phyloP scores from a whole-genome alignment of 1,140 invertebrate genomes.

The Trichonephila clavata region DNA sequence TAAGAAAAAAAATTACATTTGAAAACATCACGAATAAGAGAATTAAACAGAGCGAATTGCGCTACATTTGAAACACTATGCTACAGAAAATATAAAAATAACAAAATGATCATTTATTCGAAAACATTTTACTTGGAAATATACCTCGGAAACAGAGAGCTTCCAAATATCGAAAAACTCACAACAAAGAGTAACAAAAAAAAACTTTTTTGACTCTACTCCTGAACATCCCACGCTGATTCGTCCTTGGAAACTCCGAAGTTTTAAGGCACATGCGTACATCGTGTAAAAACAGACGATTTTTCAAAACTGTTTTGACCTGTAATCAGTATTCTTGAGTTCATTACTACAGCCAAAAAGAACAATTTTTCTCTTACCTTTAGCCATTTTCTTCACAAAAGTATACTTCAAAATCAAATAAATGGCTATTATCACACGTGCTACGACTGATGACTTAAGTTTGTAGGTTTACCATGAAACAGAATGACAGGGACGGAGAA shows the following conservation, averaged over 20 bases:
- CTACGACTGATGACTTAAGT: neutral
- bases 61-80: neutral
- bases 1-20: too few relatives aligned
- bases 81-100: neutral
- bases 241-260: slow-evolving; percentile 13
- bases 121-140: neutral
- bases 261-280: slow-evolving; percentile 25
- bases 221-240: slow-evolving; percentile 21
- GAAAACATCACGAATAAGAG: too few relatives aligned
- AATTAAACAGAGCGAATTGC: neutral
- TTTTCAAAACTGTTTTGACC: neutral
- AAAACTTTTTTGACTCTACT: slow-evolving; percentile 2
- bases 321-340: neutral
- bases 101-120: neutral
- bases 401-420: neutral
- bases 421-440: slow-evolving; percentile 5
- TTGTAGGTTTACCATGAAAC: slow-evolving; percentile 13
- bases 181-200: neutral
- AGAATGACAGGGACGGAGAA: neutral
- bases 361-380: neutral
- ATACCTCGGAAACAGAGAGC: neutral
- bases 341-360: neutral
- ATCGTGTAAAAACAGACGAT: neutral
- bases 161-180: neutral
- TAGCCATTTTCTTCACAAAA: neutral